Evolutionary conservation across 2,113 vertebrate species (phyloP).

Genomic region (Grallaria varia): DNA sequence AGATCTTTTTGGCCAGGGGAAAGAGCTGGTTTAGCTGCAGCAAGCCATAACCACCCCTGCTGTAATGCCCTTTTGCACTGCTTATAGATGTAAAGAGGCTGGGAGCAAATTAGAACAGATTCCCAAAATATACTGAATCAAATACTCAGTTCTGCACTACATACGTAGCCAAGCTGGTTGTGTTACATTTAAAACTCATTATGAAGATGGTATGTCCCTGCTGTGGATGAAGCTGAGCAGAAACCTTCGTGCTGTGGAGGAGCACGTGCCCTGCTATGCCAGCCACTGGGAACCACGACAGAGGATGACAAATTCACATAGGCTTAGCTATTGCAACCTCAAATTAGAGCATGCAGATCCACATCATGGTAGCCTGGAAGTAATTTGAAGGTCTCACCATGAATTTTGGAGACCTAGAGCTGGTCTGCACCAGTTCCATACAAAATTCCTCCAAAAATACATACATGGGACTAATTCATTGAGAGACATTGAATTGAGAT

Average conservation of each 20-base stretch:
- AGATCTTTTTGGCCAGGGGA: background rate
- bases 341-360: background rate
- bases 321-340: background rate
- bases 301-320: rapidly evolving
- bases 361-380: background rate
- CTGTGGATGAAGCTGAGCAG: background rate
- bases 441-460: background rate
- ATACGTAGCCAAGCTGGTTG: background rate
- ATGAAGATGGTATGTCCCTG: background rate
- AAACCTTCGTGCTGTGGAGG: background rate
- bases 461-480: background rate
- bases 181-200: background rate
- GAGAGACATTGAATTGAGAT: background rate
- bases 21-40: background rate
- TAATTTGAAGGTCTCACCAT: background rate
- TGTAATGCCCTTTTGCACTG: background rate
- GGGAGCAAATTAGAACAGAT: background rate
- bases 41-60: background rate
- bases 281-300: background rate
- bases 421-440: background rate
- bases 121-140: background rate
- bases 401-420: background rate
- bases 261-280: background rate
- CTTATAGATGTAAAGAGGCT: background rate
- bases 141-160: background rate